Conservation (phyloP, 2,113 vertebrate genomes). For the Lynx canadensis region DNA sequence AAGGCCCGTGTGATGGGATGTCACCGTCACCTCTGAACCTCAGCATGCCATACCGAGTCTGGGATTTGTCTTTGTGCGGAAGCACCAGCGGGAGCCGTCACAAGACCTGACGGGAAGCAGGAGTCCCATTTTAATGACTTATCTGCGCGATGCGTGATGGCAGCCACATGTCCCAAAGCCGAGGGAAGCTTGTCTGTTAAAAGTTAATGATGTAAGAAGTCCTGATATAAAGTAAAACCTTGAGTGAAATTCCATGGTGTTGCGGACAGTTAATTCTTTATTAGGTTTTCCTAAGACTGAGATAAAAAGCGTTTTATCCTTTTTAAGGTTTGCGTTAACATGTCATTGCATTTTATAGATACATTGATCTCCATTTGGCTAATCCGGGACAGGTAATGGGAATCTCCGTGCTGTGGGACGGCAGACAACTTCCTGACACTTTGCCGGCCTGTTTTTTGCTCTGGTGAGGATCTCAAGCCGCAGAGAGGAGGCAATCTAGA, state of each 20-base stretch:
- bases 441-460: conserved; percentile 51
- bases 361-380: conserved; percentile 85
- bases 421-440: conserved; percentile 69
- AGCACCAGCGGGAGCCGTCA: neutral
- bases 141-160: neutral
- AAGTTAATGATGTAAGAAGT: conserved; percentile 86
- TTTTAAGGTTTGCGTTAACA: conserved; percentile 85
- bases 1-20: neutral
- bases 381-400: conserved; percentile 79
- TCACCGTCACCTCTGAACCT: neutral
- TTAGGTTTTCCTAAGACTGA: conserved; percentile 87
- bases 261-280: conserved; percentile 88
- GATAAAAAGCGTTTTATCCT: conserved; percentile 86
- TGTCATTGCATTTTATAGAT: conserved; percentile 84
- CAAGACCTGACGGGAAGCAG: neutral
- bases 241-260: conserved; percentile 84
- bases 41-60: neutral
- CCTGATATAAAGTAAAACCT: conserved; percentile 82
- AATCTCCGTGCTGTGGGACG: conserved; percentile 68
- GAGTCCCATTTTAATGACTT: conserved; percentile 54
- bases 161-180: conserved; percentile 57
- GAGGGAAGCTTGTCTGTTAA: conserved; percentile 75
- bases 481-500: neutral
- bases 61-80: neutral
- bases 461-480: neutral